phyloP scores from a whole-genome alignment of 2,113 vertebrate species.

The Oophaga pumilio region DNA sequence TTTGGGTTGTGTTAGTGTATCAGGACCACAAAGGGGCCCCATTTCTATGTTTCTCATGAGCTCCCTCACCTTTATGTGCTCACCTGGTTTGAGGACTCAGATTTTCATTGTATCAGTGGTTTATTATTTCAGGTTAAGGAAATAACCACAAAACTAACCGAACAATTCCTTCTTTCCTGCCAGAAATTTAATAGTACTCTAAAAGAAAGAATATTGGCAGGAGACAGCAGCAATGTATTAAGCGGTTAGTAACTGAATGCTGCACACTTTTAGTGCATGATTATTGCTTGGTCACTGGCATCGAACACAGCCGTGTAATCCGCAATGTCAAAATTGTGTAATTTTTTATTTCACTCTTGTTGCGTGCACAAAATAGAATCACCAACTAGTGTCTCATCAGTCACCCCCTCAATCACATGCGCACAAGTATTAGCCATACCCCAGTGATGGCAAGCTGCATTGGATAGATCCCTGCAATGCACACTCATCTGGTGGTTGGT shows the following conservation, averaged over 20 bases:
- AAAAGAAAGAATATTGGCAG: constrained; percentile 13
- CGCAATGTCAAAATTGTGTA: not conserved
- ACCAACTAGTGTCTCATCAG: not conserved
- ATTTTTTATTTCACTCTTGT: not conserved
- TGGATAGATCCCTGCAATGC: not conserved
- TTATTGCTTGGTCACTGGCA: not conserved
- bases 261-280: not conserved
- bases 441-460: too few species aligned
- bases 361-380: not conserved
- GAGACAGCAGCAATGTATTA: not conserved
- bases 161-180: constrained; percentile 19
- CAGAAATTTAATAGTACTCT: not conserved
- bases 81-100: not conserved
- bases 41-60: not conserved
- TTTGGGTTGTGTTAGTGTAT: not conserved
- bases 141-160: not conserved
- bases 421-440: not conserved
- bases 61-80: not conserved
- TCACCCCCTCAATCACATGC: not conserved
- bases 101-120: not conserved
- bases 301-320: not conserved
- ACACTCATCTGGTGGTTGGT: not conserved
- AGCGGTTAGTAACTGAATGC: not conserved
- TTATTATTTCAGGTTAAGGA: constrained; percentile 17
- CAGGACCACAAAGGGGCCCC: not conserved